These are phyloP conservation scores for Therioaphis trifolii DNA, from an alignment of 2,888 invertebrate species.

Conservation along the genomic window DNA sequence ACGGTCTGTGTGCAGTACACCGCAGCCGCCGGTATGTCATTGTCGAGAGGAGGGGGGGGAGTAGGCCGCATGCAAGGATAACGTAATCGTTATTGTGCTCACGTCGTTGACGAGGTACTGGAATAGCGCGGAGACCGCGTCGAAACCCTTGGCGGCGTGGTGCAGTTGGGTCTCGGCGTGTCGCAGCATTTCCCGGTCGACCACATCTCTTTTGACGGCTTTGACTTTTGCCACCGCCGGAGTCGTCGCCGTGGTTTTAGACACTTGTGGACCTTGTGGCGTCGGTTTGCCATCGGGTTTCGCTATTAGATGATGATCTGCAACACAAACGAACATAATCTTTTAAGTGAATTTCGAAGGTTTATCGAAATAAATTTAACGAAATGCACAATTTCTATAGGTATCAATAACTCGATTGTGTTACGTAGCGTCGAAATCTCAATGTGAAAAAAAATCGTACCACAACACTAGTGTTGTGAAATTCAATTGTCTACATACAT, in stretches of 20 bases:
- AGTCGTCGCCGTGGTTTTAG: background rate
- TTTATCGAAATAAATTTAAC: no score
- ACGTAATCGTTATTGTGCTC: slow-evolving; percentile 60
- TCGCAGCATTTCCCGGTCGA: slow-evolving; percentile 45
- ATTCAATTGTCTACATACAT: no score
- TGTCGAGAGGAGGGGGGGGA: no score
- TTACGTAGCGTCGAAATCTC: no score
- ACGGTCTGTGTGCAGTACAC: background rate
- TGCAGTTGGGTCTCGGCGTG: slow-evolving; percentile 68
- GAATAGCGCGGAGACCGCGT: slow-evolving; percentile 85
- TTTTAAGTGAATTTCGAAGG: no score
- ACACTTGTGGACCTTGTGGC: slow-evolving; percentile 21
- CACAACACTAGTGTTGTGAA: no score
- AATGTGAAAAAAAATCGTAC: no score
- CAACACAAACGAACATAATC: no score
- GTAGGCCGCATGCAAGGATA: no score
- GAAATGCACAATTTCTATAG: no score
- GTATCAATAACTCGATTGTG: no score
- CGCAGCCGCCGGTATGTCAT: no score
- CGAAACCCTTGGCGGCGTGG: slow-evolving; percentile 76
- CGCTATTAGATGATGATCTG: slow-evolving; percentile 29
- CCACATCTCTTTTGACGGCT: slow-evolving; percentile 51
- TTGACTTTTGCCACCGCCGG: slow-evolving; percentile 45
- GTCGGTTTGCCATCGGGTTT: slow-evolving; percentile 52
- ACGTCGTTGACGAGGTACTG: slow-evolving; percentile 81